Evolutionary conservation across 2,888 invertebrate species (phyloP).

Genomic region (Epistrophella euchroma): DNA sequence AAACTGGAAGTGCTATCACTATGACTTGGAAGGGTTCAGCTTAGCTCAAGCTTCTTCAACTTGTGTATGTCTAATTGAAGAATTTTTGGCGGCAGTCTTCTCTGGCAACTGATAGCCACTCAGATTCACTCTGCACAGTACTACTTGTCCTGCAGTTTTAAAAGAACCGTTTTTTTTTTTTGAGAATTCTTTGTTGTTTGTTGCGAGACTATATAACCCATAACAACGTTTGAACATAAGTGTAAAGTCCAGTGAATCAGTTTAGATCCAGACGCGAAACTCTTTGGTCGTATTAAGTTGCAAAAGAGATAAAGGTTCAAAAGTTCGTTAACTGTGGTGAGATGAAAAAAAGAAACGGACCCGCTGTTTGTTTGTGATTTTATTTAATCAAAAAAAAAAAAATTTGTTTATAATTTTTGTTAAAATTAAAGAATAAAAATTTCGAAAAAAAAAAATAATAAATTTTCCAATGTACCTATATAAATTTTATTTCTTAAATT

Average conservation of each 20-base stretch:
- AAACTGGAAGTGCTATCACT: slow-evolving; percentile 51
- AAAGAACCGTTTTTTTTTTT: slow-evolving; percentile 41
- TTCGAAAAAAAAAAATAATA: background rate
- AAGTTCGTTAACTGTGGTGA: slow-evolving; percentile 40
- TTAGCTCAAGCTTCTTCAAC: slow-evolving; percentile 28
- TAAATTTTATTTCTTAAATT: background rate
- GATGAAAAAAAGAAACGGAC: slow-evolving; percentile 35
- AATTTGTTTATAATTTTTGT: slow-evolving; percentile 15
- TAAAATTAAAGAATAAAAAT: background rate
- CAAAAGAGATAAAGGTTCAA: slow-evolving; percentile 38
- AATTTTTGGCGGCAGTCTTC: slow-evolving; percentile 74
- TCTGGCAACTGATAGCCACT: slow-evolving; percentile 70
- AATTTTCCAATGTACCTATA: background rate
- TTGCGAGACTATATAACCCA: slow-evolving; percentile 12
- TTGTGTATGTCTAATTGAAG: slow-evolving; percentile 48
- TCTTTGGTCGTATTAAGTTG: slow-evolving; percentile 64
- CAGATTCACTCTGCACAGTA: slow-evolving; percentile 44
- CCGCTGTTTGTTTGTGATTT: slow-evolving; percentile 44
- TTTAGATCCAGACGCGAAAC: slow-evolving; percentile 72
- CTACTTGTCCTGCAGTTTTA: slow-evolving; percentile 17
- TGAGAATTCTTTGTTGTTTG: background rate
- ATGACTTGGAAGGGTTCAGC: background rate
- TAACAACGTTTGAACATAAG: slow-evolving; percentile 26
- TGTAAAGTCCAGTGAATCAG: slow-evolving; percentile 58
- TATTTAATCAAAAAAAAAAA: slow-evolving; percentile 17